Percentiles rank a stretch among this genome's conserved stretches.
phyloP scores from a whole-genome alignment of 2,113 vertebrate species.

The Grammomys dolichurus region DNA sequence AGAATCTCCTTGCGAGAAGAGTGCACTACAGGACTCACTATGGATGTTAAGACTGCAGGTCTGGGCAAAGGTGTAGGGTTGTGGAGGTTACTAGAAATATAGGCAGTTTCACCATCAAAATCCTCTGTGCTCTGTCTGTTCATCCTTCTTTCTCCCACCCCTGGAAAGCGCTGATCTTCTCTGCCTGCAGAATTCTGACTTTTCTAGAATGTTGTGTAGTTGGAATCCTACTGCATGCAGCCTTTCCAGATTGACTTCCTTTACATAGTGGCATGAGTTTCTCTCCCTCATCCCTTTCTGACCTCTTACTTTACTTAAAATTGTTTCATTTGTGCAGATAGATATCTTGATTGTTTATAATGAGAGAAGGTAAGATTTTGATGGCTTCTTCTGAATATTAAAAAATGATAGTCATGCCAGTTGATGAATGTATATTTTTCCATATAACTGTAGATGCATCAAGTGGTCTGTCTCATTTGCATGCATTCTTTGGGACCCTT shows the following conservation, averaged over 20 bases:
- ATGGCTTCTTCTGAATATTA: slow-evolving; percentile 28
- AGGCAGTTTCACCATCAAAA: background rate
- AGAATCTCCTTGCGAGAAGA: background rate
- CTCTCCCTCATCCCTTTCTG: background rate
- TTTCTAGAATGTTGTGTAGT: background rate
- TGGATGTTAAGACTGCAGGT: background rate
- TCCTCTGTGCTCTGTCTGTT: background rate
- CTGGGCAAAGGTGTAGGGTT: background rate
- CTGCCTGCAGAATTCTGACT: background rate
- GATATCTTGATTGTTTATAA: background rate
- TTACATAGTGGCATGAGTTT: background rate
- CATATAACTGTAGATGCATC: background rate
- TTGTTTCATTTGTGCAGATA: slow-evolving; percentile 9
- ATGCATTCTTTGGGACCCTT: background rate
- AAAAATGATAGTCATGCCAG: background rate
- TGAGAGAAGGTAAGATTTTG: background rate
- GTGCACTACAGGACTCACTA: background rate
- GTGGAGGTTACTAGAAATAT: background rate
- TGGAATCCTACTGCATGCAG: background rate
- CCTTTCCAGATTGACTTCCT: background rate
- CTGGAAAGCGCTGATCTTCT: background rate
- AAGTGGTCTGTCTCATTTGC: background rate
- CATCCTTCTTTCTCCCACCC: background rate
- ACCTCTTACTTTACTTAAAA: background rate
- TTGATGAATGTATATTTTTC: background rate